Conservation (phyloP, 2,888 invertebrate species). For the Icerya purchasi region DNA sequence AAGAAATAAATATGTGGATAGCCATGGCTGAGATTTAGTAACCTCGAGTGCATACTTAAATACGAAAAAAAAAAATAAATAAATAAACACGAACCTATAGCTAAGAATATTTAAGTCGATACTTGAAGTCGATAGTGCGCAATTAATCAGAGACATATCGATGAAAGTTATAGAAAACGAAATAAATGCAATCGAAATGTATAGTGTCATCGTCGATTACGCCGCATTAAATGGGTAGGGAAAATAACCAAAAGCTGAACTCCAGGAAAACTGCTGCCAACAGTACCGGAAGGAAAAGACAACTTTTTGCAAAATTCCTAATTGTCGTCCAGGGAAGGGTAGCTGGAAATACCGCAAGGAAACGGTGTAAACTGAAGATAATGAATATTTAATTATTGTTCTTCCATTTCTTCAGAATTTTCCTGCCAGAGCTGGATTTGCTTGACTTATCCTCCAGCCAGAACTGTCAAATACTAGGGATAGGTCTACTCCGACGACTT, state of each 20-base stretch:
- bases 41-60: background rate
- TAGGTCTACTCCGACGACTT: too few relatives aligned
- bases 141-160: background rate
- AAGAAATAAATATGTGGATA: background rate
- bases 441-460: too few relatives aligned
- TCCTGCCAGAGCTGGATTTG: too few relatives aligned
- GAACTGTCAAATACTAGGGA: too few relatives aligned
- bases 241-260: background rate
- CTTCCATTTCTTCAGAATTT: too few relatives aligned
- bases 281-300: background rate
- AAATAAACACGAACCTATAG: background rate
- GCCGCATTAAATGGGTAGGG: background rate
- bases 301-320: background rate
- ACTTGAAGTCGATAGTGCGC: background rate
- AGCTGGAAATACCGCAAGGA: too few relatives aligned
- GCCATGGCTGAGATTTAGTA: background rate
- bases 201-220: background rate
- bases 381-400: too few relatives aligned
- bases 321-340: too few relatives aligned
- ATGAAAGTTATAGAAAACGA: background rate
- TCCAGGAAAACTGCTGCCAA: background rate
- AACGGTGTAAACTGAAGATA: too few relatives aligned
- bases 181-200: background rate
- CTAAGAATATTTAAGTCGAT: background rate
- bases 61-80: too few relatives aligned